These are phyloP conservation scores for Trypoxylus dichotomus DNA, from an alignment of 1,140 invertebrate genomes.

Conservation along the genomic window DNA sequence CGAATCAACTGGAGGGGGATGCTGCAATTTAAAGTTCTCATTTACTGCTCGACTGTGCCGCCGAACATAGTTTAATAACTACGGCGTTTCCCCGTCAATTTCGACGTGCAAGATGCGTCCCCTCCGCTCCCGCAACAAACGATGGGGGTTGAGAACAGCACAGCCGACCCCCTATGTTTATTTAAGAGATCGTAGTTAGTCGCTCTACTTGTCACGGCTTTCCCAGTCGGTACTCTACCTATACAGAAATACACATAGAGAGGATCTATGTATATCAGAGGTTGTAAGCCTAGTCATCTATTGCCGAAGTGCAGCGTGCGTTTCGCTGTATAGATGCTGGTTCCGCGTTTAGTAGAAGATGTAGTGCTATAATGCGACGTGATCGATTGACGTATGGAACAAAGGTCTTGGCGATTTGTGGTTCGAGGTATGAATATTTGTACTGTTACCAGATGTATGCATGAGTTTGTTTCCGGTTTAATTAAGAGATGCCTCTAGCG, in stretches of 20 bases:
- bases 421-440: too few species aligned
- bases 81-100: neutral
- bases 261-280: neutral
- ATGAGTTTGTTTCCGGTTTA: too few species aligned
- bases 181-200: slow-evolving; percentile 35
- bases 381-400: too few species aligned
- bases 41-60: neutral
- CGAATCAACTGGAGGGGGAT: neutral
- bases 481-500: too few species aligned
- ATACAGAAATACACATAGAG: neutral
- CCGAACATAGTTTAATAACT: slow-evolving; percentile 26
- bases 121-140: neutral
- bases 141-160: slow-evolving; percentile 23
- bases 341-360: neutral
- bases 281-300: slow-evolving; percentile 2
- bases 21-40: neutral
- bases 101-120: neutral
- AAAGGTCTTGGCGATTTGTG: too few species aligned
- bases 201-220: slow-evolving; percentile 35
- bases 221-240: slow-evolving; percentile 33
- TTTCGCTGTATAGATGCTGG: neutral
- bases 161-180: slow-evolving; percentile 31
- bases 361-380: too few species aligned
- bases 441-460: too few species aligned
- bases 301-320: neutral